Conservation (phyloP, 2,888 invertebrate genomes). For the Pasiphila rectangulata region DNA sequence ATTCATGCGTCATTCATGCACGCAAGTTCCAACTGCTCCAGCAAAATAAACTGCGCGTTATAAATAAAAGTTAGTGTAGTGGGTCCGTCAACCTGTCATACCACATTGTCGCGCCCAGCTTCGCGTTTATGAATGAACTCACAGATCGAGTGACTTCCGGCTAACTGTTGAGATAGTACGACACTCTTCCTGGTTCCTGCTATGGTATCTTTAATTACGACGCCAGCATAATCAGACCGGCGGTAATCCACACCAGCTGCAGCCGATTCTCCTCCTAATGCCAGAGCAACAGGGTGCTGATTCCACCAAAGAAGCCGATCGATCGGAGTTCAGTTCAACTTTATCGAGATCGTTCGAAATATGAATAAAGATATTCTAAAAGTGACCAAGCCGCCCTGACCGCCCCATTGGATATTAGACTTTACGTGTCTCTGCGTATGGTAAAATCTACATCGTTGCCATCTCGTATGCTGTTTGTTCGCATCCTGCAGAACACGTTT, state of each 20-base stretch:
- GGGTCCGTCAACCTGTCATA: conserved; percentile 59
- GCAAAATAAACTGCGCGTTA: conserved; percentile 47
- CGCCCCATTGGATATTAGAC: conserved; percentile 48
- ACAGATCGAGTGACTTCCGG: conserved; percentile 79
- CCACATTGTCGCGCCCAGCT: conserved; percentile 67
- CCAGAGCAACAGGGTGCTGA: conserved; percentile 48
- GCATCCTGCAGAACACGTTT: conserved; percentile 76
- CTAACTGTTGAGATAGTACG: conserved; percentile 81
- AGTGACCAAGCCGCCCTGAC: conserved; percentile 54
- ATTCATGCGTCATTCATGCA: conserved; percentile 76
- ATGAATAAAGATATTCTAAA: conserved; percentile 79
- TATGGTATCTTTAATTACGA: conserved; percentile 78
- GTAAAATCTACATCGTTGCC: conserved; percentile 45
- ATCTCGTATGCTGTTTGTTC: conserved; percentile 52
- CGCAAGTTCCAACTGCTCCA: conserved; percentile 38
- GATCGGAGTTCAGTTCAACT: conserved; percentile 64
- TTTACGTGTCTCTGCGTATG: conserved; percentile 46
- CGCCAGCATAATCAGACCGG: conserved; percentile 66
- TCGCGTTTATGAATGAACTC: conserved; percentile 79
- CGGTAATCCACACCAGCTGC: conserved; percentile 29
- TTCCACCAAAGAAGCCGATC: conserved; percentile 41
- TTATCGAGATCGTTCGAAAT: conserved; percentile 75
- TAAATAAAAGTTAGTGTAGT: conserved; percentile 56
- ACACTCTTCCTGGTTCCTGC: conserved; percentile 81
- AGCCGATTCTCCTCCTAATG: conserved; percentile 44